Conservation (phyloP, 1,140 invertebrate species). For the Cylas formicarius region DNA sequence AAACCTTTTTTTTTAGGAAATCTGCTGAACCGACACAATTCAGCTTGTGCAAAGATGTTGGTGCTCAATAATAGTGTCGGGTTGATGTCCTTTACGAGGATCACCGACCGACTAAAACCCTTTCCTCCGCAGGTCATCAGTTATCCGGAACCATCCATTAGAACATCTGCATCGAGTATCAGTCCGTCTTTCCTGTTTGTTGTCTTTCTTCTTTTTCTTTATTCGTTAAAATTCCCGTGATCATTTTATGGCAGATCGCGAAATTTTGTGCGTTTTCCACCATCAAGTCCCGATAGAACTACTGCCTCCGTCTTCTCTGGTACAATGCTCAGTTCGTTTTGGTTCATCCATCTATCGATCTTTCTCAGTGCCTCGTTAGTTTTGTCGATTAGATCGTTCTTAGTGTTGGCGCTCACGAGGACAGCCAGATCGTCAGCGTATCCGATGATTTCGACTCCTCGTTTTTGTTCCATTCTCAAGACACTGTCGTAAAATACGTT, state of each 20-base stretch:
- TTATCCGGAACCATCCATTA: too few relatives aligned
- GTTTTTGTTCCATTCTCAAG: constrained; percentile 25
- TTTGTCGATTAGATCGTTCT: constrained; percentile 8
- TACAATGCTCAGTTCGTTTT: constrained; percentile 21
- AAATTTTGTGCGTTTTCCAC: too few relatives aligned
- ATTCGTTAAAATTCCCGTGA: background rate
- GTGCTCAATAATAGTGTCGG: too few relatives aligned
- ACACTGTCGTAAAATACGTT: constrained; percentile 41
- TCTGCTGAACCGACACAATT: too few relatives aligned
- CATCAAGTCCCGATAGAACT: constrained; percentile 9
- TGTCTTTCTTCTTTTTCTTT: background rate
- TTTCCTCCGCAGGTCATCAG: too few relatives aligned
- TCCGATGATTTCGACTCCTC: constrained; percentile 15
- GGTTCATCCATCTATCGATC: constrained; percentile 17
- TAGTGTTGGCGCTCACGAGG: constrained; percentile 10
- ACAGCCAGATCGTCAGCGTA: constrained; percentile 26
- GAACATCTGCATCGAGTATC: too few relatives aligned
- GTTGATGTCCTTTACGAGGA: too few relatives aligned
- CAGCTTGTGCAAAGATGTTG: too few relatives aligned
- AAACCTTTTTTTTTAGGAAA: too few relatives aligned
- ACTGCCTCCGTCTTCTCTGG: constrained; percentile 29
- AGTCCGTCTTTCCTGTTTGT: background rate
- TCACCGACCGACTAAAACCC: too few relatives aligned
- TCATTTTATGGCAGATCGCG: too few relatives aligned
- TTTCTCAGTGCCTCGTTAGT: constrained; percentile 8